Base-by-base conservation (phyloP, 2,797 vertebrate species). In the Rhinichthys osculus region DNA sequence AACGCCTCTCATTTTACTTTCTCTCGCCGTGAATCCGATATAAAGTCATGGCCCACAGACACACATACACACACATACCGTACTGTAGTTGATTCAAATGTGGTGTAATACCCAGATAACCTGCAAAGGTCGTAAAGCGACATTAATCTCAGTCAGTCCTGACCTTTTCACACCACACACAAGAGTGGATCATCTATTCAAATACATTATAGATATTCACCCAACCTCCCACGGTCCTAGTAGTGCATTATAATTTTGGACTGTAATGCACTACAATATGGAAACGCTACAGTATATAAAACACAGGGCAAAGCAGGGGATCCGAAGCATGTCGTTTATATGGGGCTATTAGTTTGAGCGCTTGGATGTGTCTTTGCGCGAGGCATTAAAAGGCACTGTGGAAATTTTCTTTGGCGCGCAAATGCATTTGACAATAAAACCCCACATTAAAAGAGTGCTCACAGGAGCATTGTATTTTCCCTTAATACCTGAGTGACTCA, bases 401-500 rank as follows among this genome's bases (percentile, higher is more conserved):
- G 57, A 87, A 70, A 84, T 80, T 82, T 88, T 89, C 74, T 82
- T 79, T 84, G 83, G 83, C 71, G 38, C 72, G 50, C 40, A 59
- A 88, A 73, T 82, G 85, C 70, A 79, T 69, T 87, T 69, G 67
- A 72, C 35, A 90, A 84, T 86, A 84, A 87, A 88, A 86, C 57
- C 33, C n/a, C 33, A 82, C 73, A 42, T 52, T 87, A 82, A 47
- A 87, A 80, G 84, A 86, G 71, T 74, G 40, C 84, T 89, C 71
- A 35, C 86, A 81, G 38, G 66, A 59, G 84, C 67, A 59, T 74
- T 74, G 80, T 83, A 83, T 87, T 87, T 81, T 87, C 71, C 50
- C 50, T 85, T 81, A 85, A 57, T 87, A 90, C 90, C 88, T 88
- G 85, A 84, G 79, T 89, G 85, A 87, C 72, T 86, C 85, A 84